phyloP scores from a whole-genome alignment of 2,113 vertebrate species.

The Erythrolamprus reginae region DNA sequence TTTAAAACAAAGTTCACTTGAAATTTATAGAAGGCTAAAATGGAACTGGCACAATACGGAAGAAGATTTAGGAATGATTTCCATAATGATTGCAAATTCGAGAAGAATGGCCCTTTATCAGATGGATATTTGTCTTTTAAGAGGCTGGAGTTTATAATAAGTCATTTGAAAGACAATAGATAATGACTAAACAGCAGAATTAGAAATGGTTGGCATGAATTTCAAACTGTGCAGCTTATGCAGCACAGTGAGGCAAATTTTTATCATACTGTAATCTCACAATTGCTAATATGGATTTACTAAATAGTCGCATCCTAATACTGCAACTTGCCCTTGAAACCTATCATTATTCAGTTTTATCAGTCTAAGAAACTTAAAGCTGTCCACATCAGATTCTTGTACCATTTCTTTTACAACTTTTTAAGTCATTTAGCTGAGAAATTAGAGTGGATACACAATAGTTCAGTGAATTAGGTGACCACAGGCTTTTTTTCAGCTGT shows the following conservation, averaged over 20 bases:
- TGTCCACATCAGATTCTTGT: neutral
- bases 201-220: neutral
- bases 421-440: neutral
- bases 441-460: neutral
- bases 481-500: neutral
- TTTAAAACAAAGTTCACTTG: neutral
- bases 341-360: neutral
- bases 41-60: conserved; percentile 7
- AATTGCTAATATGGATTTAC: neutral
- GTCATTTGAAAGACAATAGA: conserved; percentile 7
- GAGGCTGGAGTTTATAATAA: neutral
- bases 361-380: neutral
- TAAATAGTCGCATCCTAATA: neutral
- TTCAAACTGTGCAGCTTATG: neutral
- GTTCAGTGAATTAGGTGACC: neutral
- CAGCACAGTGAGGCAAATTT: neutral
- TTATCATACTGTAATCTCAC: neutral
- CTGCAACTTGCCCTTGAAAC: neutral
- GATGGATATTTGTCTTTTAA: neutral
- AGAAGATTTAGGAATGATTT: conserved; percentile 6
- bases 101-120: neutral
- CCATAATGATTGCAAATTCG: neutral
- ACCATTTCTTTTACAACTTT: neutral
- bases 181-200: neutral
- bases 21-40: conserved; percentile 18